These are phyloP conservation scores for Mactra quadrangularis DNA, from an alignment of 1,140 invertebrate species.

Conservation along the genomic window DNA sequence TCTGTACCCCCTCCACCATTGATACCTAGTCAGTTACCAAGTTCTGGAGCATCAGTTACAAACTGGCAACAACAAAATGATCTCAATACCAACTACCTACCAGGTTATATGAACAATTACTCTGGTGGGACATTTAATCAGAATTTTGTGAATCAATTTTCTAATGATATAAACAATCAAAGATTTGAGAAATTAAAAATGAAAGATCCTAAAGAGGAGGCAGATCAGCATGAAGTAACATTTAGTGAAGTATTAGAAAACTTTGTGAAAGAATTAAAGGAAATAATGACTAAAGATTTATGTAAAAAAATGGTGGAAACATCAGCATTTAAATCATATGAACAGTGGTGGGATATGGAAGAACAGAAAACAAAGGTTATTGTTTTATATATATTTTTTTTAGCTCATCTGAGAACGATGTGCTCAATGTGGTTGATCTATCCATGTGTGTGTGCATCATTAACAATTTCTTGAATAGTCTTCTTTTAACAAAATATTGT, in stretches of 20 bases:
- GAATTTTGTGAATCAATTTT: constrained; percentile 70
- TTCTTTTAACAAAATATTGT: no score
- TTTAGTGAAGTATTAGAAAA: constrained; percentile 75
- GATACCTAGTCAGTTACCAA: constrained; percentile 41
- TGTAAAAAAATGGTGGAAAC: constrained; percentile 98
- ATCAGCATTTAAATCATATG: constrained; percentile 92
- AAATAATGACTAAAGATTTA: constrained; percentile 96
- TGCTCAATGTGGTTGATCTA: no score
- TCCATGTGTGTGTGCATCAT: no score
- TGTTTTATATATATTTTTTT: no score
- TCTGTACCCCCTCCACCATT: constrained; percentile 53
- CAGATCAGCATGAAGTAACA: constrained; percentile 73
- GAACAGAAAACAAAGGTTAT: constrained; percentile 74
- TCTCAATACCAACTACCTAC: constrained; percentile 7
- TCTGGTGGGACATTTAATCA: constrained; percentile 62
- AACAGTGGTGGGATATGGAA: constrained; percentile 84
- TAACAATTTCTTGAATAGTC: no score
- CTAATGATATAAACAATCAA: constrained; percentile 66
- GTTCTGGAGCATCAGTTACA: constrained; percentile 19
- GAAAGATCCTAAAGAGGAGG: constrained; percentile 66
- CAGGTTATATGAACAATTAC: constrained; percentile 52
- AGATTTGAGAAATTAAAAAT: constrained; percentile 47
- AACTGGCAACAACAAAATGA: constrained; percentile 59
- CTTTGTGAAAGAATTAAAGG: constrained; percentile 93
- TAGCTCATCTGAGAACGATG: no score